Conservation (phyloP, 2,797 vertebrate species). For the Sus cebifrons region DNA sequence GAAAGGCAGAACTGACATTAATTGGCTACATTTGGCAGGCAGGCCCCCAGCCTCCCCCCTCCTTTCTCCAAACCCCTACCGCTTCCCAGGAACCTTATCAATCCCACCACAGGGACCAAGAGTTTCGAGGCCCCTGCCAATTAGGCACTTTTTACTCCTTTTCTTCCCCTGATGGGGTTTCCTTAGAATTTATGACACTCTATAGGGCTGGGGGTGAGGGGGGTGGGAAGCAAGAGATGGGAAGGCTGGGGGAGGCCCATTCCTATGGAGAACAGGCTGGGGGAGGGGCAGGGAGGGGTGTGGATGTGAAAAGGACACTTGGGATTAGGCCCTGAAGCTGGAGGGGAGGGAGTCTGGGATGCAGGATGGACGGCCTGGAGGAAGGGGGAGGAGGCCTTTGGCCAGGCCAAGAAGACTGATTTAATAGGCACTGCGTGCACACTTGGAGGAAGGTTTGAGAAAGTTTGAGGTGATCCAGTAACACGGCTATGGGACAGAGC, state of each 20-base stretch:
- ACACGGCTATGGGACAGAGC: slow-evolving; percentile 46
- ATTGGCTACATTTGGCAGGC: slow-evolving; percentile 90
- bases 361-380: slow-evolving; percentile 62
- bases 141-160: slow-evolving; percentile 81
- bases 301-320: slow-evolving; percentile 48
- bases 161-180: slow-evolving; percentile 84
- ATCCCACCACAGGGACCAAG: slow-evolving; percentile 84
- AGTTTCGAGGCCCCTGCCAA: slow-evolving; percentile 86
- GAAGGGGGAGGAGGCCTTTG: slow-evolving; percentile 72
- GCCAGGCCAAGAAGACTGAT: slow-evolving; percentile 81
- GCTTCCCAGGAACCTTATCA: slow-evolving; percentile 89
- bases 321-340: slow-evolving; percentile 63
- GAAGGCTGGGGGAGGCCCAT: slow-evolving; percentile 67
- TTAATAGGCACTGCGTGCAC: slow-evolving; percentile 72
- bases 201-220: slow-evolving; percentile 80
- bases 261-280: slow-evolving; percentile 75
- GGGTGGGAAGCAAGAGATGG: slow-evolving; percentile 80
- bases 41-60: slow-evolving; percentile 80
- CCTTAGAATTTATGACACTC: slow-evolving; percentile 81
- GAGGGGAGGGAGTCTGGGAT: neutral
- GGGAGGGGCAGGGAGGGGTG: slow-evolving; percentile 72
- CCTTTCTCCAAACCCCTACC: slow-evolving; percentile 81
- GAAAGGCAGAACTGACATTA: slow-evolving; percentile 89
- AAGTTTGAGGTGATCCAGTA: slow-evolving; percentile 67
- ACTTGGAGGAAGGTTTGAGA: slow-evolving; percentile 74